Percentiles rank a stretch among this genome's conserved stretches.
Evolutionary conservation across 30 jellyfish, hydroid and myxozoan genomes (phyloP).

Genomic region (Aurelia sp.): DNA sequence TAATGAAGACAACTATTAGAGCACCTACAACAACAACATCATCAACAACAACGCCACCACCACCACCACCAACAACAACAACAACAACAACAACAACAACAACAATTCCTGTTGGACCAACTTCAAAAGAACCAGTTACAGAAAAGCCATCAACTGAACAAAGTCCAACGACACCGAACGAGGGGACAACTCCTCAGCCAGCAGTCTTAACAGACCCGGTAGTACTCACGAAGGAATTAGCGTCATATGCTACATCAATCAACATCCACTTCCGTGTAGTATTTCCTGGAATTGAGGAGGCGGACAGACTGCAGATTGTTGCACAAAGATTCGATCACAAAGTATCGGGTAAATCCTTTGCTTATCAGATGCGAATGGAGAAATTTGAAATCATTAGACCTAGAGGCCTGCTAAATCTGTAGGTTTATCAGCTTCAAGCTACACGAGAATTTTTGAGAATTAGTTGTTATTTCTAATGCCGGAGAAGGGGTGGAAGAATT

Average conservation of each 20-base stretch:
- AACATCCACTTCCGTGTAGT: conserved; percentile 40
- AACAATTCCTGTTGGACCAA: background rate
- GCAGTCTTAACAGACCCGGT: conserved; percentile 19
- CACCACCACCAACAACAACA: background rate
- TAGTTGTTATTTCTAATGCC: too few species aligned
- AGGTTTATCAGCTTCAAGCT: too few species aligned
- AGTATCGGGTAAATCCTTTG: conserved; percentile 15
- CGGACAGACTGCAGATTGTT: conserved; percentile 48
- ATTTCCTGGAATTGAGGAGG: conserved; percentile 46
- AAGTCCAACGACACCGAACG: background rate
- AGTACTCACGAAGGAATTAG: conserved; percentile 21
- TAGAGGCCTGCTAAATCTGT: too few species aligned
- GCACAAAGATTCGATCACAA: conserved; percentile 33
- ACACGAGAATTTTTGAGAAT: too few species aligned
- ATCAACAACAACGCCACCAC: background rate
- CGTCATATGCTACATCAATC: conserved; percentile 21
- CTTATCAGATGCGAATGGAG: too few species aligned
- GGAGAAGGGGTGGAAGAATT: too few species aligned
- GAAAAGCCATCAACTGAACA: conserved; percentile 15
- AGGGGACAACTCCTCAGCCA: background rate
- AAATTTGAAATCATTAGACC: too few species aligned
- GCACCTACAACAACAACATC: background rate
- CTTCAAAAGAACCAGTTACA: conserved; percentile 8
- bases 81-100: background rate
- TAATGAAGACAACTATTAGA: background rate